A percentile compares a stretch with the other conserved stretches of the same genome.
These are phyloP conservation scores for Hafferia zeledoni DNA, from an alignment of 2,797 vertebrate genomes.

Conservation along the genomic window DNA sequence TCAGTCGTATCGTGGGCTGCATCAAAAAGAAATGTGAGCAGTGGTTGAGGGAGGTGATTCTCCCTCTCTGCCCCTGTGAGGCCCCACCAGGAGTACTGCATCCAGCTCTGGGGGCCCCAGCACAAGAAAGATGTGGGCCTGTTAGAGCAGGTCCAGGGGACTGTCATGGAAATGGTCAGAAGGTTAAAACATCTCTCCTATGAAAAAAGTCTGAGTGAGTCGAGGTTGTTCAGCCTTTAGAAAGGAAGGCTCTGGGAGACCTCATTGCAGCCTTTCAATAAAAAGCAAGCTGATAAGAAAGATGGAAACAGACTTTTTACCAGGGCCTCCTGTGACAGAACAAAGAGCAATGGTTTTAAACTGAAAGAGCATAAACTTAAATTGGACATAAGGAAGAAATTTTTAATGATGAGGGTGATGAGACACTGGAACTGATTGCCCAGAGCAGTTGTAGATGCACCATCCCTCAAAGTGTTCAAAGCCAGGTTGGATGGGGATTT, in stretches of 20 bases:
- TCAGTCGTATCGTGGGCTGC: accelerated
- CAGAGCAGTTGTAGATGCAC: neutral
- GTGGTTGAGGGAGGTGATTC: neutral
- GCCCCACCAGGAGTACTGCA: neutral
- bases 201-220: neutral
- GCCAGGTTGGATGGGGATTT: neutral
- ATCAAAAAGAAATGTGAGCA: neutral
- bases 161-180: neutral
- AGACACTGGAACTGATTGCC: neutral
- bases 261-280: neutral
- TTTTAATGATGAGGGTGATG: accelerated
- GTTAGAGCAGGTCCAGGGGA: neutral
- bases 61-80: neutral
- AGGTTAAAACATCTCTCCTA: neutral
- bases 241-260: neutral
- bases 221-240: neutral
- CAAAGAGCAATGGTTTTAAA: neutral
- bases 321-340: neutral
- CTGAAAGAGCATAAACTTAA: neutral
- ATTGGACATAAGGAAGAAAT: neutral
- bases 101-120: neutral
- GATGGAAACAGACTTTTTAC: neutral
- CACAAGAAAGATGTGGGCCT: neutral
- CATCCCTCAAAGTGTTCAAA: neutral
- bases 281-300: neutral